phyloP scores from a whole-genome alignment of 2,888 invertebrate species.

The Tipula helvola region DNA sequence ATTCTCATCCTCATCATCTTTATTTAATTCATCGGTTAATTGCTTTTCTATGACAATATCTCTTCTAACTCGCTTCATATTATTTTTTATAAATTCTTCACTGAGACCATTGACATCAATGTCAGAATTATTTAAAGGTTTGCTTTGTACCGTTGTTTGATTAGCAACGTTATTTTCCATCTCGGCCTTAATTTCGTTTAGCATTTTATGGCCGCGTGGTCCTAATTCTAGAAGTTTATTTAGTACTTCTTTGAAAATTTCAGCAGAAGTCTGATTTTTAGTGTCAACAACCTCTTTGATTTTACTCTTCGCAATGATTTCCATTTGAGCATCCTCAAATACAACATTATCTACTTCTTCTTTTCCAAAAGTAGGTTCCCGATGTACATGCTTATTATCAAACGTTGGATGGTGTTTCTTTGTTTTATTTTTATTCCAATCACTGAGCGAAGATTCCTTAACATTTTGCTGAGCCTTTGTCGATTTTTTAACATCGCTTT shows the following conservation, averaged over 20 bases:
- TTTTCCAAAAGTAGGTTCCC: conserved; percentile 39
- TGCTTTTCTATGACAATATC: conserved; percentile 41
- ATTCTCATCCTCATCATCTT: conserved; percentile 47
- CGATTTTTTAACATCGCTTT: conserved; percentile 22
- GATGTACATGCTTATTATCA: conserved; percentile 31
- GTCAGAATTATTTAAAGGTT: background rate
- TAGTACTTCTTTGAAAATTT: conserved; percentile 47
- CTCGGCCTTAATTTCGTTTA: conserved; percentile 41
- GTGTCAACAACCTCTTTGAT: conserved; percentile 5
- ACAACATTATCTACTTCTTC: conserved; percentile 33
- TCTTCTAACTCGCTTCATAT: conserved; percentile 32
- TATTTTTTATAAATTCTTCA: conserved; percentile 23
- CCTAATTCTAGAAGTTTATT: conserved; percentile 45
- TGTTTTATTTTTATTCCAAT: background rate
- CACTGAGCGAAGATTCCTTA: background rate
- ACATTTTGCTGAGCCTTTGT: background rate
- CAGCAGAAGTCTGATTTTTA: conserved; percentile 29
- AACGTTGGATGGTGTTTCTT: background rate
- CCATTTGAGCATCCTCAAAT: background rate
- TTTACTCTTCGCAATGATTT: background rate
- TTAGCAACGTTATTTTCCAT: conserved; percentile 20
- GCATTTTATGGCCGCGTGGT: conserved; percentile 41
- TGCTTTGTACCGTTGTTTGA: background rate
- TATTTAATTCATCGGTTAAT: conserved; percentile 38
- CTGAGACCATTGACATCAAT: background rate